These are phyloP conservation scores for Prolemur simus DNA, from an alignment of 2,113 vertebrate genomes.

Conservation along the genomic window DNA sequence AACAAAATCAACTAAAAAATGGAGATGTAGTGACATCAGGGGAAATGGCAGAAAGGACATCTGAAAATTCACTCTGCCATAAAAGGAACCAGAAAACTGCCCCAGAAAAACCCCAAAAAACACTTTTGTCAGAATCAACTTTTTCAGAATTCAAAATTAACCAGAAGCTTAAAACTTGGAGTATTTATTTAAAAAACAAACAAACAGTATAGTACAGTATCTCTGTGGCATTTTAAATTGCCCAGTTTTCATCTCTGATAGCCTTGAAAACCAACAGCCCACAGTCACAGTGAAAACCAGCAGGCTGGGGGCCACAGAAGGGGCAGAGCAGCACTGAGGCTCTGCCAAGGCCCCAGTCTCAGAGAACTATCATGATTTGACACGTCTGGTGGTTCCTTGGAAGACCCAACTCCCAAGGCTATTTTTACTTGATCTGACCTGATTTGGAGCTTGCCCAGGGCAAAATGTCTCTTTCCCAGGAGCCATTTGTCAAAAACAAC, in stretches of 20 bases:
- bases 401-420: background rate
- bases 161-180: background rate
- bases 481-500: background rate
- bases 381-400: background rate
- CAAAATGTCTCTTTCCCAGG: background rate
- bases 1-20: background rate
- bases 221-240: background rate
- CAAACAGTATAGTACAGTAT: background rate
- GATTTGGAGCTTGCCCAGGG: background rate
- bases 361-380: background rate
- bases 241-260: background rate
- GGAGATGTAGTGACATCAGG: background rate
- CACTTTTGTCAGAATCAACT: background rate
- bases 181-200: background rate
- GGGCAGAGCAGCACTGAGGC: accelerated
- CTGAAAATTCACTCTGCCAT: background rate
- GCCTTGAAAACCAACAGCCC: background rate
- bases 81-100: background rate
- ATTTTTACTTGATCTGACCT: slow-evolving; percentile 10
- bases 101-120: background rate
- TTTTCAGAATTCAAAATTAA: slow-evolving; percentile 24
- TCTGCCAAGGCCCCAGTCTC: background rate
- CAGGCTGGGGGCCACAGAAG: background rate
- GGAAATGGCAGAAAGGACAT: background rate
- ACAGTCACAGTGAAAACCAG: background rate